phyloP scores from a whole-genome alignment of 2,113 vertebrate species.

The Isichthys henryi region DNA sequence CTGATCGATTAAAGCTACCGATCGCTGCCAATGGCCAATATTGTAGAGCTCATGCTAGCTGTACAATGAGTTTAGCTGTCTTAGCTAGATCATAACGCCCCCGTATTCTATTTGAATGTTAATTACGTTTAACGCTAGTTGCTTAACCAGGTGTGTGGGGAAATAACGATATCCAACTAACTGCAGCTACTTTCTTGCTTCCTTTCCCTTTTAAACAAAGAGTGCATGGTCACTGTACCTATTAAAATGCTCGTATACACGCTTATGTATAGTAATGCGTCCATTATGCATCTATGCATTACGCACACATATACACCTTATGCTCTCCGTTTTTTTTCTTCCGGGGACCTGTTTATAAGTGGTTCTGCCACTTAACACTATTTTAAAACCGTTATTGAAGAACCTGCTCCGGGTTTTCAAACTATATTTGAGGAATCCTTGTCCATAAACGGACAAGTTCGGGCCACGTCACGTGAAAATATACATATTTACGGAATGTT shows the following conservation, averaged over 20 bases:
- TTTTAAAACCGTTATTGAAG: not conserved
- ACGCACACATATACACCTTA: not conserved
- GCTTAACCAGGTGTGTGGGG: not conserved
- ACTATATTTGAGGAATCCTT: not conserved
- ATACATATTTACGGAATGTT: not conserved
- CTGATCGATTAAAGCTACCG: not conserved
- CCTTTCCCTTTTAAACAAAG: not conserved
- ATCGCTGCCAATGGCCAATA: not conserved
- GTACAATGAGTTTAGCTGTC: not conserved
- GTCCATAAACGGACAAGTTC: not conserved
- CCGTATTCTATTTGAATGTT: not conserved
- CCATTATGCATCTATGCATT: not conserved
- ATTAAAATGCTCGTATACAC: not conserved
- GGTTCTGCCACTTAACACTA: not conserved
- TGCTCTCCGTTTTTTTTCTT: not conserved
- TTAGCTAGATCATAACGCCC: not conserved
- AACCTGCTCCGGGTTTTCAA: not conserved
- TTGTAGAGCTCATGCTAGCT: not conserved
- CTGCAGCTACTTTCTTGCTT: not conserved
- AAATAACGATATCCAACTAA: not conserved
- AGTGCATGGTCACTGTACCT: not conserved
- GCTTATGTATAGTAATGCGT: not conserved
- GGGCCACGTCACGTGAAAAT: not conserved
- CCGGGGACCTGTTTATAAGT: not conserved
- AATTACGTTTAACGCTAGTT: not conserved